Percentiles rank a stretch among this genome's conserved stretches.
Conservation (phyloP, 2,888 invertebrate species). For the Willowsia nigromaculata region DNA sequence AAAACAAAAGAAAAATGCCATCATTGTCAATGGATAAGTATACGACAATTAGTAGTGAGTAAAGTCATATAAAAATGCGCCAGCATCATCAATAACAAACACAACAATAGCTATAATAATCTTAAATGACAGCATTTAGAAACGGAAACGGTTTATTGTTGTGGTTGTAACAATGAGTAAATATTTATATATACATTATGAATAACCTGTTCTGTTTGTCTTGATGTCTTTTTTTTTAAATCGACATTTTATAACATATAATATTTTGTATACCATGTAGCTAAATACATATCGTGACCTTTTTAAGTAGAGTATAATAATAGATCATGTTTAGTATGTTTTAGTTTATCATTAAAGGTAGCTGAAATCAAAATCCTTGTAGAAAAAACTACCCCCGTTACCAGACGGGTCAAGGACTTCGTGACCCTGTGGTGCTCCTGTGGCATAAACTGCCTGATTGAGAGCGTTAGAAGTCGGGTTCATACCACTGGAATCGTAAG, state of each 20-base stretch:
- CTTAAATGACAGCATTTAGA: slow-evolving; percentile 51
- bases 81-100: slow-evolving; percentile 43
- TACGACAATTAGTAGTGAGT: slow-evolving; percentile 25
- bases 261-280: slow-evolving; percentile 33
- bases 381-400: slow-evolving; percentile 75
- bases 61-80: slow-evolving; percentile 5
- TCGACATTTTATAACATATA: slow-evolving; percentile 3
- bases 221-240: slow-evolving; percentile 46
- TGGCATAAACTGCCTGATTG: slow-evolving; percentile 70
- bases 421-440: slow-evolving; percentile 69
- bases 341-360: slow-evolving; percentile 71
- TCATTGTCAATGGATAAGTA: slow-evolving; percentile 65
- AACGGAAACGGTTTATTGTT: slow-evolving; percentile 60
- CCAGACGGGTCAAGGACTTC: slow-evolving; percentile 74
- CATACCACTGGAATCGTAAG: slow-evolving; percentile 72
- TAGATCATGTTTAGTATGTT: background rate
- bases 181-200: slow-evolving; percentile 32
- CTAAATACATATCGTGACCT: slow-evolving; percentile 29
- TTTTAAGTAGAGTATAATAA: slow-evolving; percentile 36
- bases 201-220: slow-evolving; percentile 56
- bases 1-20: slow-evolving; percentile 61
- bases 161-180: slow-evolving; percentile 58
- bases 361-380: slow-evolving; percentile 78
- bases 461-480: slow-evolving; percentile 76
- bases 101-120: slow-evolving; percentile 54